Conservation (phyloP, 2,113 vertebrate genomes). For the Forbesichthys agassizii region DNA sequence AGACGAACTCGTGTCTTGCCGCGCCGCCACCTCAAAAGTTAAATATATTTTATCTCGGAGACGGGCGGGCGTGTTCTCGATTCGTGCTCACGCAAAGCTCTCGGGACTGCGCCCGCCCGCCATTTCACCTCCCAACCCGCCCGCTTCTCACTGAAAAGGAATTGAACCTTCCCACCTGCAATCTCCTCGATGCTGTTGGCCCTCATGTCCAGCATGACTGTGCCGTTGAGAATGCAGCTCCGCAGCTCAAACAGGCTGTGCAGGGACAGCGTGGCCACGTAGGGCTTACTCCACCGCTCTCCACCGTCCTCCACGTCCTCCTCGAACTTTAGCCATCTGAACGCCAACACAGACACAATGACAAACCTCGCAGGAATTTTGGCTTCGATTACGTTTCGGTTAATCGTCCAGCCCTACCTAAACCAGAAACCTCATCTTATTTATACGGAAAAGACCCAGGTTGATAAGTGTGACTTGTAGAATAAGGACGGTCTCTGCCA, state of each 20-base stretch:
- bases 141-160: neutral
- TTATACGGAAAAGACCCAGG: no score
- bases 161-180: slow-evolving; percentile 77
- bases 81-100: no score
- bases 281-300: slow-evolving; percentile 95
- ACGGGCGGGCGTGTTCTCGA: no score
- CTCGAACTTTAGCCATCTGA: slow-evolving; percentile 91
- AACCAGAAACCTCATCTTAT: no score
- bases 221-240: slow-evolving; percentile 93
- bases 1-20: no score
- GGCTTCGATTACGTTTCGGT: neutral
- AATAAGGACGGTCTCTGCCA: no score
- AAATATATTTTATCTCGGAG: no score
- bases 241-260: slow-evolving; percentile 93
- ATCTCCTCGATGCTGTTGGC: slow-evolving; percentile 92
- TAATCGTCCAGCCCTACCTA: no score
- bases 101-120: no score
- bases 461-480: no score
- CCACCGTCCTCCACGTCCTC: slow-evolving; percentile 96
- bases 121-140: no score
- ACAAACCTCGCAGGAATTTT: neutral
- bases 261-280: slow-evolving; percentile 90
- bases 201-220: slow-evolving; percentile 96
- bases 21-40: no score
- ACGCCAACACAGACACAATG: neutral